Evolutionary conservation across 2,797 vertebrate genomes (phyloP).

Genomic region (Phalanger gymnotis): DNA sequence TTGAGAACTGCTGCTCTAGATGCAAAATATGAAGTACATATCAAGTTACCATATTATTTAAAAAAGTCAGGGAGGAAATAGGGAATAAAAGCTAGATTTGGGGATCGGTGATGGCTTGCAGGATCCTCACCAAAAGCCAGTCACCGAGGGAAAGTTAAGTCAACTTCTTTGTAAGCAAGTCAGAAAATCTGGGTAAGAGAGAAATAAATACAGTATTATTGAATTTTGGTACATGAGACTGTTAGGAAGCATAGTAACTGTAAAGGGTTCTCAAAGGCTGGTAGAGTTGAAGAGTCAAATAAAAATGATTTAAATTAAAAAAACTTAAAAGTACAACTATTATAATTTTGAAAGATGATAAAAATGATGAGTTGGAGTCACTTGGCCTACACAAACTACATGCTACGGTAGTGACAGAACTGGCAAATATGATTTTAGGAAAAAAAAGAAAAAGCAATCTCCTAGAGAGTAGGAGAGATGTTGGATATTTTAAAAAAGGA

Average conservation of each 20-base stretch:
- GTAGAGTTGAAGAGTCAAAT: conserved; percentile 16
- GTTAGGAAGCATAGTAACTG: not conserved
- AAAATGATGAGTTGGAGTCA: not conserved
- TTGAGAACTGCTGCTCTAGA: not conserved
- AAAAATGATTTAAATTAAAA: not conserved
- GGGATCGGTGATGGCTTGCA: not conserved
- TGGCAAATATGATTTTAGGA: not conserved
- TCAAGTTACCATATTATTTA: not conserved
- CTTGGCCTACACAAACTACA: not conserved
- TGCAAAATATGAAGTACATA: not conserved
- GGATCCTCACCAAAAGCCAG: conserved; percentile 15
- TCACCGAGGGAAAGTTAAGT: not conserved
- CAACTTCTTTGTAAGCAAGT: conserved; percentile 41
- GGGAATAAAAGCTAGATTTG: not conserved
- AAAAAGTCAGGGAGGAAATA: not conserved
- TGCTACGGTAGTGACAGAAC: not conserved
- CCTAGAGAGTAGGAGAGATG: too few species aligned
- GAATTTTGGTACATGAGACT: conserved; percentile 10
- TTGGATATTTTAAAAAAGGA: not conserved
- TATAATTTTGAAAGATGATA: conserved; percentile 3
- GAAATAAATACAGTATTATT: conserved; percentile 36
- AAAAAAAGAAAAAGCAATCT: not conserved
- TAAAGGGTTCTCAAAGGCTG: conserved; percentile 21
- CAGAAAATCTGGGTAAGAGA: conserved; percentile 37
- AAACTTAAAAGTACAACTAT: not conserved